Evolutionary conservation across 2,113 vertebrate genomes (phyloP).

Genomic region (Phylloscopus trochilus): DNA sequence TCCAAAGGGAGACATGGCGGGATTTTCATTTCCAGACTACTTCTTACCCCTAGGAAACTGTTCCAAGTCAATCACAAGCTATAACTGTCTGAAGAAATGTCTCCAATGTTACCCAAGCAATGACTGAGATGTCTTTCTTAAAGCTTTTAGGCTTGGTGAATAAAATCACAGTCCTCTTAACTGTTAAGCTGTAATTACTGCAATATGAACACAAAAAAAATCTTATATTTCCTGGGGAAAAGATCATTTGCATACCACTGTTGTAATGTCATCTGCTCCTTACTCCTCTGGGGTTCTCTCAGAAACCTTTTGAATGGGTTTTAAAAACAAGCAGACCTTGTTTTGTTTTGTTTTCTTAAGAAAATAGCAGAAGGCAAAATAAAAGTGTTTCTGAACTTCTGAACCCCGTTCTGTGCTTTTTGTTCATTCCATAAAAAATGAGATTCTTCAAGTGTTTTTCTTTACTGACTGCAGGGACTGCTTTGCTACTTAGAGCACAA

Average conservation of each 20-base stretch:
- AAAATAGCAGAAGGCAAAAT: conserved; percentile 63
- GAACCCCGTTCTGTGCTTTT: conserved; percentile 51
- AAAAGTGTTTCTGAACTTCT: conserved; percentile 64
- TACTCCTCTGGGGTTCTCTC: conserved; percentile 41
- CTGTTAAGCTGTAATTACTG: conserved; percentile 55
- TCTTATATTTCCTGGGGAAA: conserved; percentile 56
- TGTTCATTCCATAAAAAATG: background rate
- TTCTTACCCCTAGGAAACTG: conserved; percentile 40
- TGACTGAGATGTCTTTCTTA: conserved; percentile 39
- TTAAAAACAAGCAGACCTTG: conserved; percentile 57
- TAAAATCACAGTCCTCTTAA: conserved; percentile 29
- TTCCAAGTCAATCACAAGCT: conserved; percentile 39
- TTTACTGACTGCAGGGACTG: background rate
- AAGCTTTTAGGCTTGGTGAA: conserved; percentile 40
- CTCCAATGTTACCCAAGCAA: conserved; percentile 35
- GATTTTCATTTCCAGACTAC: conserved; percentile 24
- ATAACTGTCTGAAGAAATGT: conserved; percentile 35
- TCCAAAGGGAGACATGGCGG: background rate
- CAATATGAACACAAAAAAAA: conserved; percentile 27
- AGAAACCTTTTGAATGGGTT: conserved; percentile 57
- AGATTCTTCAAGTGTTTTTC: background rate
- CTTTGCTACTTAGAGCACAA: background rate
- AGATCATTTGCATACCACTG: conserved; percentile 42
- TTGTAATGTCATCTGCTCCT: conserved; percentile 43
- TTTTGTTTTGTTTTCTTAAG: conserved; percentile 64